Evolutionary conservation across 2,888 invertebrate species (phyloP).

Genomic region (Cremastinae sp.): DNA sequence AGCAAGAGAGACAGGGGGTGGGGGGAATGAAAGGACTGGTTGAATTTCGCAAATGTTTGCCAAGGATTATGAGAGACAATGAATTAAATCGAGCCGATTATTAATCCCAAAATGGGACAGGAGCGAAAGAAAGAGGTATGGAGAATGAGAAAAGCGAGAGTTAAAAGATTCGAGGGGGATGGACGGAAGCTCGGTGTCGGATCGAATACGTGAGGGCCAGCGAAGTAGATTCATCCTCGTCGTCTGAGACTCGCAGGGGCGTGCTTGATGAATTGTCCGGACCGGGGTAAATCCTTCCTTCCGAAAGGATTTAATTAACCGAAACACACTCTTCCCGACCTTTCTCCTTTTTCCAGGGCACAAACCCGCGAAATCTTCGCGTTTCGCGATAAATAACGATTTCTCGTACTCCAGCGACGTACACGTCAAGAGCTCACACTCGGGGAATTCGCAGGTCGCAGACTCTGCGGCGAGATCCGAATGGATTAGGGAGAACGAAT

Average conservation of each 20-base stretch:
- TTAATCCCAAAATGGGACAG: slow-evolving; percentile 50
- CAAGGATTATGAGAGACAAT: slow-evolving; percentile 53
- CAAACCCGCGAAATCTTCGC: slow-evolving; percentile 15
- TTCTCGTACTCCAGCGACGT: slow-evolving; percentile 9
- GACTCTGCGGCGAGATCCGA: slow-evolving; percentile 50
- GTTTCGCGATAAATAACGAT: slow-evolving; percentile 58
- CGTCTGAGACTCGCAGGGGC: slow-evolving; percentile 5
- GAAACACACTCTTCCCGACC: slow-evolving; percentile 58
- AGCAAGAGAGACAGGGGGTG: too few relatives aligned
- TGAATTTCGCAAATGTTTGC: slow-evolving; percentile 49
- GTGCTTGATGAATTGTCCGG: slow-evolving; percentile 57
- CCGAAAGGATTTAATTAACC: slow-evolving; percentile 64
- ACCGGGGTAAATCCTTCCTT: slow-evolving; percentile 52
- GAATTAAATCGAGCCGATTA: slow-evolving; percentile 62
- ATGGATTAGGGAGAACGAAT: slow-evolving; percentile 79
- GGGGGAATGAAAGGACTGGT: neutral
- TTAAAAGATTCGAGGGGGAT: slow-evolving; percentile 54
- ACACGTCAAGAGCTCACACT: slow-evolving; percentile 14
- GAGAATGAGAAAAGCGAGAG: slow-evolving; percentile 36
- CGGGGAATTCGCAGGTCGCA: slow-evolving; percentile 38
- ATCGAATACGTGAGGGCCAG: slow-evolving; percentile 47
- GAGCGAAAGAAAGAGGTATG: slow-evolving; percentile 36
- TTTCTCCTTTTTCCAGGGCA: slow-evolving; percentile 35
- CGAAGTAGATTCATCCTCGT: slow-evolving; percentile 56
- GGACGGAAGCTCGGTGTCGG: slow-evolving; percentile 33